Base-by-base conservation (phyloP, 2,113 vertebrate species). In the Lepus americanus region DNA sequence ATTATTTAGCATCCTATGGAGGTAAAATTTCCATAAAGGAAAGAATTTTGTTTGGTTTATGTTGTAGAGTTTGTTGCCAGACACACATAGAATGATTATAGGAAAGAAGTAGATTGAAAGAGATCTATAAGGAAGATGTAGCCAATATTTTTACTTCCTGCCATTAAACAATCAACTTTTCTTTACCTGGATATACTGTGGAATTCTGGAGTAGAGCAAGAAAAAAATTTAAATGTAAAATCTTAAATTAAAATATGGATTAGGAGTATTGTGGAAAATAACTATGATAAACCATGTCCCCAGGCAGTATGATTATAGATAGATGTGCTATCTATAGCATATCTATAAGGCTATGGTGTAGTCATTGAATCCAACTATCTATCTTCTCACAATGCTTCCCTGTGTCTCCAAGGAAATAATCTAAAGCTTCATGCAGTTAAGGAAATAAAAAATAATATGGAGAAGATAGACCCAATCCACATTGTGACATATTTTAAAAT, bases 341-440 rank as follows among this genome's bases (percentile, higher is more conserved):
- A 51, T n/a, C 78, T 79, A 53, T 92, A 27, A 80, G 53, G 44
- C 17, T 14, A 92, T 19, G 27, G 14, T 55, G 3, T 67, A 33
- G 0, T 66, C 83, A 85, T 22, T 36, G 19, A 74, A 27, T 17
- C 23, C 36, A 80, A n/a, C 22, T 89, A 29, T 69, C 33, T 13
- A 39, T 85, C 72, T 77, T 87, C 33, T 51, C 36, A 79, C 63
- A 87, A 44, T 53, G 51, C 31, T 78, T 92, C 9, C 53, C 31
- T 36, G 9, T 53, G n/a, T 95, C 77, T 94, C 55, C 27, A 77
- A 96, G 14, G 67, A 92, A 93, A 93, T 69, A 84, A 90, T 83
- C 33, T 85, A 22, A 64, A 90, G 87, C 61, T 94, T 31, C 22
- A 81, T 25, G 36, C 61, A 86, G 44, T 44, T 66, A 76, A 80